phyloP scores from a whole-genome alignment of 35 echinoderm and acorn worm genomes.

The Lytechinus pictus region DNA sequence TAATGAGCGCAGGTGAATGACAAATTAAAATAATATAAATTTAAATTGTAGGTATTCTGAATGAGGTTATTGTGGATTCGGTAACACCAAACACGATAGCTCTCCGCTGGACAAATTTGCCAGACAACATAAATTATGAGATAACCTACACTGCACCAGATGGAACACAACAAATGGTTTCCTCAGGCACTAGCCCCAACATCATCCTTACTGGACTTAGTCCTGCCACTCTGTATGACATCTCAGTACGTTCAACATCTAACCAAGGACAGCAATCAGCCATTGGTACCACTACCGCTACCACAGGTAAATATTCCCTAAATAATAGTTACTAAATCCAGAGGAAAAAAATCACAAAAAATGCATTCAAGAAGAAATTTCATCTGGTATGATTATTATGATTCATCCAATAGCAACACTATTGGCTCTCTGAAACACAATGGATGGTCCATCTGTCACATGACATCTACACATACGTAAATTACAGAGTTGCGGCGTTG shows the following conservation, averaged over 20 bases:
- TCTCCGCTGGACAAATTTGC: neutral
- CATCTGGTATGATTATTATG: too few species aligned
- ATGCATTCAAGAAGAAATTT: too few species aligned
- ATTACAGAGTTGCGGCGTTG: too few species aligned
- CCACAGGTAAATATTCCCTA: neutral
- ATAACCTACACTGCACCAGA: neutral
- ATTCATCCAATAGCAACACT: too few species aligned
- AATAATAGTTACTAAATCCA: too few species aligned
- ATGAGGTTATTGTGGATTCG: neutral
- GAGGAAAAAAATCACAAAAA: too few species aligned
- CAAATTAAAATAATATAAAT: too few species aligned
- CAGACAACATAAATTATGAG: neutral
- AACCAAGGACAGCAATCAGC: neutral
- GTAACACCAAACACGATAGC: neutral
- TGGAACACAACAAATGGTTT: neutral
- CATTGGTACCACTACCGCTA: neutral
- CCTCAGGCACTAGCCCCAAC: neutral
- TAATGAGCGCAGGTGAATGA: too few species aligned
- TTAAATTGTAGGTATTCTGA: neutral
- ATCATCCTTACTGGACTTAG: neutral
- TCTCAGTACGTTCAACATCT: neutral
- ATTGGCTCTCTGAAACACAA: too few species aligned
- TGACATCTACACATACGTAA: too few species aligned
- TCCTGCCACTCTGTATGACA: neutral
- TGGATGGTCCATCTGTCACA: too few species aligned